A percentile compares a stretch with the other conserved stretches of the same genome.
Conservation (phyloP, 2,888 invertebrate species). For the Lycocerus yunnanus region DNA sequence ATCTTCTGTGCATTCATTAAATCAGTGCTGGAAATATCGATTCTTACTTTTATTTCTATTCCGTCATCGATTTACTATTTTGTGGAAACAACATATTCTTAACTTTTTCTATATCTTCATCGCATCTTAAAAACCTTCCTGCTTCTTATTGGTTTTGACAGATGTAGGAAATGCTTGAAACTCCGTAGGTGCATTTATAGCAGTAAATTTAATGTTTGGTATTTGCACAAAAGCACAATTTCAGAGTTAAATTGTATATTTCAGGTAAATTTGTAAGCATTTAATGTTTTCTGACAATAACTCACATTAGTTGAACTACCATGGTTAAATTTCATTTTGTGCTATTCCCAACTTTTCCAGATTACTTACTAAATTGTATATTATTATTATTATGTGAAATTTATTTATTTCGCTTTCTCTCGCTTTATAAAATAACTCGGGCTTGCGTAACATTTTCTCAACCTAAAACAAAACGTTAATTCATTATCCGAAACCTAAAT, state of each 20-base stretch:
- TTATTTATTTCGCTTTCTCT: neutral
- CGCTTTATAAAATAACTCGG: neutral
- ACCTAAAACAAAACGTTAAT: neutral
- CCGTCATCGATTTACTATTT: neutral
- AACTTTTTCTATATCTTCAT: neutral
- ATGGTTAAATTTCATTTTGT: neutral
- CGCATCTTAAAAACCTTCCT: neutral
- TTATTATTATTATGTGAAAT: neutral
- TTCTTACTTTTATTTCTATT: neutral
- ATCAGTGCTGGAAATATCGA: neutral
- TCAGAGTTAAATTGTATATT: neutral
- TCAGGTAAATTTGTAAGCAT: neutral
- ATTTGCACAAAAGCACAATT: neutral
- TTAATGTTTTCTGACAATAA: neutral
- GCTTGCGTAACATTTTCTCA: neutral
- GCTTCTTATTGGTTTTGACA: neutral
- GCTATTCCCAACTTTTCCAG: neutral
- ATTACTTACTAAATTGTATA: neutral
- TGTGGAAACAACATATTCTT: neutral
- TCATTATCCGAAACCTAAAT: neutral
- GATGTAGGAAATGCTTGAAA: neutral
- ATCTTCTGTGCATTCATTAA: neutral
- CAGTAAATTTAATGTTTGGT: neutral
- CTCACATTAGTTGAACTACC: neutral
- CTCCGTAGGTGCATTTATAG: neutral